Evolutionary conservation across 2,888 invertebrate species (phyloP), one percentile per base, ranked within the genome.

Genomic region (Neoascia interrupta): DNA sequence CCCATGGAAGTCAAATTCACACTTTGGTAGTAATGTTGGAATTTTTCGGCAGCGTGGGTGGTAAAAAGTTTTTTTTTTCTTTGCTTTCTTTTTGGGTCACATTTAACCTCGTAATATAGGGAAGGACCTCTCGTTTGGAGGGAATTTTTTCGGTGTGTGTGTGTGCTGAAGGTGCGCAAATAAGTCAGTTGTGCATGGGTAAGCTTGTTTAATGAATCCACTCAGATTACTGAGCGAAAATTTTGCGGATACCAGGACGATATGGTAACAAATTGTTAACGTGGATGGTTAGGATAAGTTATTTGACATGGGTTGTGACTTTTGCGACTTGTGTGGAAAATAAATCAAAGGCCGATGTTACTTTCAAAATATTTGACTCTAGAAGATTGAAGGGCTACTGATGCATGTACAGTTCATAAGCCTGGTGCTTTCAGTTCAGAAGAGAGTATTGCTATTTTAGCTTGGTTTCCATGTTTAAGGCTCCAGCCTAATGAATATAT

Each of bases 1-100:
- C 39, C 53, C 47, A 41, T 54, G 54, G 63, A 41, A 34, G 63
- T 56, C 47, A 56, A 56, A 54, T 72, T 72, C 54, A 63, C 72
- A 56, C 72, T 72, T 63, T 47, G 45, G 47, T 41, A 41, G 16
- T 58, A 39, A 45, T 23, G 18, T 53, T 34, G 26, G 41, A 11
- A 39, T 49, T 36, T 69, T 31, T 39, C 15, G 28, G 15, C 1
- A 18, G 15, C 39, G 16, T 34, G 36, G 3, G 56, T 13, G 23
- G 16, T 15, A 19, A 41, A 18, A 4, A 28, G n/a, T 18, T 26
- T 56, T 56, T 36, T 36, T 15, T 15, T 11, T 8, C 2, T 37
- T 0, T 5, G 0, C 8, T 13, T 37, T 15, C 6, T 6, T 15
- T 3, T 45, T 45, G 34, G 39, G 26, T 56, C 26, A 56, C 54